Percentiles rank a stretch among this genome's conserved stretches.
Evolutionary conservation across 2,888 invertebrate genomes (phyloP).

Genomic region (Polietes domitor): DNA sequence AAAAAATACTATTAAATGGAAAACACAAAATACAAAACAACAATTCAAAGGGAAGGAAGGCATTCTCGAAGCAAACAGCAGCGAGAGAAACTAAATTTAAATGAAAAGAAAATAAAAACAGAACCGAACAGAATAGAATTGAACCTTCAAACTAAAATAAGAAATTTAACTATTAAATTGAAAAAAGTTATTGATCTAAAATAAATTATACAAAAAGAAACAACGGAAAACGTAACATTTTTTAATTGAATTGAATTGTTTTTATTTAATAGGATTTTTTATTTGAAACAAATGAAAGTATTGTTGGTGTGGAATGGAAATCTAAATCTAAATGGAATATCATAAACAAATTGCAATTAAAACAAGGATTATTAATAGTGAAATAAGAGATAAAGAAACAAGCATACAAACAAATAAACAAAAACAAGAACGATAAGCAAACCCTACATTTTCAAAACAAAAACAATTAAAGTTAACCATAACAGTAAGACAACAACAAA

Average conservation of each 20-base stretch:
- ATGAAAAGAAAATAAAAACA: not conserved
- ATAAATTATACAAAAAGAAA: not conserved
- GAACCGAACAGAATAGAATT: slow-evolving; percentile 40
- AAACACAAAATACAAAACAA: slow-evolving; percentile 25
- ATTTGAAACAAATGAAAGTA: not conserved
- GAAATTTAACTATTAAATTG: not conserved
- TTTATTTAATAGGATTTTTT: not conserved
- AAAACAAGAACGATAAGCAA: slow-evolving; percentile 31
- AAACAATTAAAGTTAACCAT: slow-evolving; percentile 37
- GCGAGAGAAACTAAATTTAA: slow-evolving; percentile 18
- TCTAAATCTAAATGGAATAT: slow-evolving; percentile 14
- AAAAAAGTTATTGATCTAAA: not conserved
- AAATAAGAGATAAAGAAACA: not conserved
- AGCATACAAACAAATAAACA: not conserved
- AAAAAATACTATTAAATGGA: slow-evolving; percentile 45
- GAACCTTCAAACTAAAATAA: slow-evolving; percentile 25
- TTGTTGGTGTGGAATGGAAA: not conserved
- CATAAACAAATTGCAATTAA: slow-evolving; percentile 45
- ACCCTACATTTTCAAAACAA: slow-evolving; percentile 34
- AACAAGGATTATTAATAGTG: slow-evolving; percentile 44
- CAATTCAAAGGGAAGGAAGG: slow-evolving; percentile 26
- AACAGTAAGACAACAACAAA: not conserved
- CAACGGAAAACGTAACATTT: not conserved
- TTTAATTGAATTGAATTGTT: not conserved
- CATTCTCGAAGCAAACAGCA: slow-evolving; percentile 41